Conservation (phyloP, 2,888 invertebrate species). For the Galerucella calmariensis region DNA sequence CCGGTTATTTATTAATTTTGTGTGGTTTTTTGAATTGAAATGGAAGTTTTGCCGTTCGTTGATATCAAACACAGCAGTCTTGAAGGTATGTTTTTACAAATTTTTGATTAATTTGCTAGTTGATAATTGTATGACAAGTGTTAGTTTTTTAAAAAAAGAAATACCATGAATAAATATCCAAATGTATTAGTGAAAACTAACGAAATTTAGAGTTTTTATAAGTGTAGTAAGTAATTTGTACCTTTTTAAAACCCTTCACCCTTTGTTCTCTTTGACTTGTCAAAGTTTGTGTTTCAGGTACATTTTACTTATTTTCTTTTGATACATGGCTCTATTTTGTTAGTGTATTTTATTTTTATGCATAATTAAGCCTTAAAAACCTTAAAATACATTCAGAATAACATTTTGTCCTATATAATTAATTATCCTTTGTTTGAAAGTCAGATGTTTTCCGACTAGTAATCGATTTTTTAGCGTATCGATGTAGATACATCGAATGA, state of each 20-base stretch:
- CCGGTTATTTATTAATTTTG: conserved; percentile 46
- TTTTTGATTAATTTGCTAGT: conserved; percentile 19
- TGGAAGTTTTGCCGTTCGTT: conserved; percentile 84
- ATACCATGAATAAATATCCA: background rate
- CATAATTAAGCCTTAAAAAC: background rate
- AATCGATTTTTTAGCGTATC: conserved; percentile 12
- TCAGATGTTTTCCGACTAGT: conserved; percentile 24
- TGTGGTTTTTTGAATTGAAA: conserved; percentile 61
- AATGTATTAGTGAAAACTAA: background rate
- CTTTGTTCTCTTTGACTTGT: conserved; percentile 33
- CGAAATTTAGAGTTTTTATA: background rate
- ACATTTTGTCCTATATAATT: conserved; percentile 35
- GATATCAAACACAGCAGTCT: conserved; percentile 74
- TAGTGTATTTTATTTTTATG: conserved; percentile 3
- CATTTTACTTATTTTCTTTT: background rate
- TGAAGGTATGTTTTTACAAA: conserved; percentile 47
- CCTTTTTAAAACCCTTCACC: conserved; percentile 13
- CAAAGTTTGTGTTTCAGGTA: conserved; percentile 18
- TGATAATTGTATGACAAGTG: background rate
- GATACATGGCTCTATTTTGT: background rate
- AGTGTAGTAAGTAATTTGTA: background rate
- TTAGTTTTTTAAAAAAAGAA: background rate
- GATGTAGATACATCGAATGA: conserved; percentile 9
- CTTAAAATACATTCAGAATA: conserved; percentile 12
- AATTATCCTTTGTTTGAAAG: conserved; percentile 34